Conservation (phyloP, 2,888 invertebrate species). For the Meliscaeva auricollis region DNA sequence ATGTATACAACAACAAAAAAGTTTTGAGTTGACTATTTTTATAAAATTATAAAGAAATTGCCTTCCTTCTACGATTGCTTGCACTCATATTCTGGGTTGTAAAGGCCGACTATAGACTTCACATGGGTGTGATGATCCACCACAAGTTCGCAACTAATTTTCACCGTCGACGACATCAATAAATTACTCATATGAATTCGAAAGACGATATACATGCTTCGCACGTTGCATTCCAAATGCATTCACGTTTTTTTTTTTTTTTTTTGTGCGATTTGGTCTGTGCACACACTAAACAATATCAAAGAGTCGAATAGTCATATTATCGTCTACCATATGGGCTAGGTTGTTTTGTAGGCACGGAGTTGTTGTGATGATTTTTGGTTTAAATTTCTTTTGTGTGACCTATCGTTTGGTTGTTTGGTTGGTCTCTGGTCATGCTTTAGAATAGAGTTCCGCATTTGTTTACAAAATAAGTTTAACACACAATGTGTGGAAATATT, state of each 20-base stretch:
- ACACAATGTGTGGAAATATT: conserved; percentile 7
- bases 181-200: conserved; percentile 10
- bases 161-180: conserved; percentile 9
- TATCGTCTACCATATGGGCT: conserved; percentile 26
- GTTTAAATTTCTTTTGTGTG: conserved; percentile 23
- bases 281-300: neutral
- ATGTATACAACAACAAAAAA: no score
- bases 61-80: neutral
- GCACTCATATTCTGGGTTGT: neutral
- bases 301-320: neutral
- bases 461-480: conserved; percentile 9
- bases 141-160: conserved; percentile 19
- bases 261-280: neutral
- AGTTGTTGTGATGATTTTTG: neutral
- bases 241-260: conserved; percentile 11
- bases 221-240: conserved; percentile 15
- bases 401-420: conserved; percentile 8
- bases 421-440: neutral
- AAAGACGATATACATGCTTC: conserved; percentile 2
- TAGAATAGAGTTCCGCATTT: conserved; percentile 19
- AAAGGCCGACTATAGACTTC: neutral
- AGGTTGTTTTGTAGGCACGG: neutral
- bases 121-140: conserved; percentile 1
- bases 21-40: neutral
- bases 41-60: neutral